Evolutionary conservation across 2,113 vertebrate genomes (phyloP), one percentile per base, ranked within the genome.

Genomic region (Natator depressus): DNA sequence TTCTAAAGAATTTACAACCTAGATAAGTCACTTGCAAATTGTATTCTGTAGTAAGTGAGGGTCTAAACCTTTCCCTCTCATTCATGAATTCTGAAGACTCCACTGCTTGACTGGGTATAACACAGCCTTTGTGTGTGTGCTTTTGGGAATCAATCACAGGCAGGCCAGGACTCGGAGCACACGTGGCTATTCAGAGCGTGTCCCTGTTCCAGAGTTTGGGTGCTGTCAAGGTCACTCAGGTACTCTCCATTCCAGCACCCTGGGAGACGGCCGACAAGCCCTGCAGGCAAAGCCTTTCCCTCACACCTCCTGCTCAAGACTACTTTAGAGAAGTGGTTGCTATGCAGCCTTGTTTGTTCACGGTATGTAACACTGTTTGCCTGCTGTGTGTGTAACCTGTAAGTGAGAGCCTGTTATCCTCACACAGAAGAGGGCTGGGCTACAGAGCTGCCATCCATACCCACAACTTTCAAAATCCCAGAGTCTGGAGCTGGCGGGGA

Each of bases 341-440:
- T 98, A 97, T 79, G 98, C 98, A 98, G 98, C 97, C 94, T 96
- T 98, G 98, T 98, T 98, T 98, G 89, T 97, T 93, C 95, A 91
- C 49, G 89, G 92, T 90, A 54, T 75, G 93, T 94, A 93, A 81
- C 93, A 91, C 85, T 91, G 85, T 72, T 93, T 93, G 92, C 95
- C 46, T 38, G 87, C 76, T 72, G n/a, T 55, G 80, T 53, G 91
- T 1, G 14, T 81, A 78, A 92, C 89, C 85, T 90, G 85, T 35
- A 88, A 79, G 62, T 85, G 83, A 12, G 19, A 92, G 75, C 84
- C 92, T 82, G 72, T 83, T 94, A 89, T 50, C 62, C 35, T 69
- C 81, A 55, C 65, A 88, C 84, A 83, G 89, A 72, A 78, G 51
- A n/a, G 62, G 31, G 78, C 47, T 13, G 1, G 80, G 89, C 85